A percentile compares a stretch with the other conserved stretches of the same genome.
Evolutionary conservation across 2,797 vertebrate species (phyloP).

Genomic region (Notamacropus eugenii): DNA sequence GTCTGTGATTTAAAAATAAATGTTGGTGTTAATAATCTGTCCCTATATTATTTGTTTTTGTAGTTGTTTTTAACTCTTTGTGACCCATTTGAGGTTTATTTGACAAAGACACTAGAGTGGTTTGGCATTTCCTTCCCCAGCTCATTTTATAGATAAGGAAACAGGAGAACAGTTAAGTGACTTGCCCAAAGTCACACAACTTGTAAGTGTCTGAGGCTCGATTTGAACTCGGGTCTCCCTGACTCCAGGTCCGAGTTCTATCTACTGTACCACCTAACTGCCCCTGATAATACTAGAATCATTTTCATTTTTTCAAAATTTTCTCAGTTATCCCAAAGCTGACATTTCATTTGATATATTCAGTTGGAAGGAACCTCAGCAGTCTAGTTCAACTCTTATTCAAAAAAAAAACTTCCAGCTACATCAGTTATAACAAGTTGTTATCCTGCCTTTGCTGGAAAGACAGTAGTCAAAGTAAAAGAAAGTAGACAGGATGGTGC

Average conservation of each 20-base stretch:
- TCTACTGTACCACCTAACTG: background rate
- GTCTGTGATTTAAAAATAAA: constrained; percentile 57
- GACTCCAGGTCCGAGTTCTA: background rate
- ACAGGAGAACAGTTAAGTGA: background rate
- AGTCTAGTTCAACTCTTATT: background rate
- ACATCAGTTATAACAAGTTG: background rate
- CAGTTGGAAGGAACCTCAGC: background rate
- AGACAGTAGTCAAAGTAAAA: background rate
- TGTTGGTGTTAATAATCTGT: background rate
- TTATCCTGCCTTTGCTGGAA: constrained; percentile 10
- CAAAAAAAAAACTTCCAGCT: too few species aligned
- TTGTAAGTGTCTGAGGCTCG: background rate
- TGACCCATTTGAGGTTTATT: background rate
- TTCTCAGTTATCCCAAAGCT: background rate
- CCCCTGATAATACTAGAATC: background rate
- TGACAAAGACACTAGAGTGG: background rate
- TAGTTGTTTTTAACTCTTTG: background rate
- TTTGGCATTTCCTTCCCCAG: background rate
- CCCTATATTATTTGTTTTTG: background rate
- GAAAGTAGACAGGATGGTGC: background rate
- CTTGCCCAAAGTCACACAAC: background rate
- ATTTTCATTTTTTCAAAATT: background rate
- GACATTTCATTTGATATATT: background rate
- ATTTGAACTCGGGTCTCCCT: background rate
- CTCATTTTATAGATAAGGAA: background rate